Evolutionary conservation across 2,888 invertebrate species (phyloP).

Genomic region (Nomada fucata): DNA sequence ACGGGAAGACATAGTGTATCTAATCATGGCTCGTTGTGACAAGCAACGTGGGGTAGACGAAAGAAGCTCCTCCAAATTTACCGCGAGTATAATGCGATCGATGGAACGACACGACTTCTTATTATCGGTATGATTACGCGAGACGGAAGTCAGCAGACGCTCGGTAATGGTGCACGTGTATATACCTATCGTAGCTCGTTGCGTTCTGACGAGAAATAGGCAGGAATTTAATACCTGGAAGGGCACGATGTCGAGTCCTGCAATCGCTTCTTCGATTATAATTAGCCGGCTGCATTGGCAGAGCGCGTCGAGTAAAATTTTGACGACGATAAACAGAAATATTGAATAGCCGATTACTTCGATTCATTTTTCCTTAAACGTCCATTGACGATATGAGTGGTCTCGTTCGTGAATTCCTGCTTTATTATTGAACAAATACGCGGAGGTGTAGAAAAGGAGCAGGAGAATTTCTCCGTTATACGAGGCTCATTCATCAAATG

Average conservation of each 20-base stretch:
- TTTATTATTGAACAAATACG: too few species aligned
- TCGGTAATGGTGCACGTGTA: not conserved
- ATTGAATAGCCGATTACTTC: not conserved
- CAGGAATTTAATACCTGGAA: slow-evolving; percentile 43
- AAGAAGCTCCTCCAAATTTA: slow-evolving; percentile 10
- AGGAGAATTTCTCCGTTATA: slow-evolving; percentile 39
- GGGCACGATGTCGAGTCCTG: slow-evolving; percentile 17
- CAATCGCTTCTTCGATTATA: slow-evolving; percentile 3
- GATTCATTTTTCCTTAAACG: too few species aligned
- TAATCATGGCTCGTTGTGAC: slow-evolving; percentile 25
- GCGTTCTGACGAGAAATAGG: slow-evolving; percentile 14
- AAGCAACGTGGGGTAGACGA: not conserved
- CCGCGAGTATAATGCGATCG: not conserved
- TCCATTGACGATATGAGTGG: too few species aligned
- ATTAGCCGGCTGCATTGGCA: slow-evolving; percentile 11
- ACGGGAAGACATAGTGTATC: slow-evolving; percentile 8
- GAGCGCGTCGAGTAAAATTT: too few species aligned
- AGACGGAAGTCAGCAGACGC: slow-evolving; percentile 30
- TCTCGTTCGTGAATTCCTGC: too few species aligned
- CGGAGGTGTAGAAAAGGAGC: not conserved
- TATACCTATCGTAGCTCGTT: not conserved
- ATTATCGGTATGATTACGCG: slow-evolving; percentile 25
- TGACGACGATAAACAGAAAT: not conserved
- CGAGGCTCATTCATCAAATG: slow-evolving; percentile 43
- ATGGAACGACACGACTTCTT: not conserved